Percentiles rank a stretch among this genome's conserved stretches.
These are phyloP conservation scores for Maconellicoccus hirsutus DNA, from an alignment of 1,140 invertebrate species.

Conservation along the genomic window DNA sequence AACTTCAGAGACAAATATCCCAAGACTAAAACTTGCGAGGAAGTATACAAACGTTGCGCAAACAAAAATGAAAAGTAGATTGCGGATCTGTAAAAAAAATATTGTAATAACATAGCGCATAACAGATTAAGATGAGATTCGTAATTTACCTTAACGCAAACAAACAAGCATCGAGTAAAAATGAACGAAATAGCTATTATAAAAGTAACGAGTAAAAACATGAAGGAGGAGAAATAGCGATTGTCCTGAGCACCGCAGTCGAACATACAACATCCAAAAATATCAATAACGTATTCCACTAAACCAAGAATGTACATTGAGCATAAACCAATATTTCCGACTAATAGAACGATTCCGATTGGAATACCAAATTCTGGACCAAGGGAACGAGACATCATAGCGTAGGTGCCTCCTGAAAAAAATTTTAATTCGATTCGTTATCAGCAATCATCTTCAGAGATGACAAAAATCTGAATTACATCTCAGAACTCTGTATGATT, in stretches of 20 bases:
- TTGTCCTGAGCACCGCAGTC: neutral
- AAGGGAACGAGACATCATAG: slow-evolving; percentile 90
- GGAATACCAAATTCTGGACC: slow-evolving; percentile 94
- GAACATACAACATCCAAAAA: slow-evolving; percentile 41
- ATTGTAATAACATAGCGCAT: neutral
- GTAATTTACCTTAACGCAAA: neutral
- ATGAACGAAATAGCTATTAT: neutral
- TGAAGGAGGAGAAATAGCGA: neutral
- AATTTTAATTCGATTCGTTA: too few species aligned
- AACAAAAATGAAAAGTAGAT: neutral
- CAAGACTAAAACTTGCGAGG: neutral
- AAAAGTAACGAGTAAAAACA: neutral
- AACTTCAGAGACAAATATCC: neutral
- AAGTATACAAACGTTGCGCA: neutral
- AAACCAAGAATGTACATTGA: slow-evolving; percentile 98
- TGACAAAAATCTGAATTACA: too few species aligned
- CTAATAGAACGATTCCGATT: slow-evolving; percentile 71
- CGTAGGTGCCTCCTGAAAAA: slow-evolving; percentile 85
- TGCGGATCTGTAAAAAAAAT: neutral
- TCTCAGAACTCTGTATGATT: slow-evolving; percentile 34
- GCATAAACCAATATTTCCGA: slow-evolving; percentile 93
- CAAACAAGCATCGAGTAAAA: neutral
- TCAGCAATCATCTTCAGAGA: neutral
- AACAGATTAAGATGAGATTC: neutral
- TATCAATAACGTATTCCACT: slow-evolving; percentile 73